Conservation (phyloP, 2,113 vertebrate genomes). For the Taxidea taxus region DNA sequence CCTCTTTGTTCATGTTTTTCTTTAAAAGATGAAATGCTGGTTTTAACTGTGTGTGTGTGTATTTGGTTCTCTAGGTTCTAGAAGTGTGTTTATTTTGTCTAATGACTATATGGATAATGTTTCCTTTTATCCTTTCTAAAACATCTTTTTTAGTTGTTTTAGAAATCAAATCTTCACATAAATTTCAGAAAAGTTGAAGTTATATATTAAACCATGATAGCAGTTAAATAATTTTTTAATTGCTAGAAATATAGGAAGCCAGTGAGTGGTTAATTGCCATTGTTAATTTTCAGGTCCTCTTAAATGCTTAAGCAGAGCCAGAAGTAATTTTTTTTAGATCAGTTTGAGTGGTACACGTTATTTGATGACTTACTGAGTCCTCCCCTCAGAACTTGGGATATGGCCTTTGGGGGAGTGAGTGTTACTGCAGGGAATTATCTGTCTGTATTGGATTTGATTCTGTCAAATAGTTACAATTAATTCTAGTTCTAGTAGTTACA, state of each 20-base stretch:
- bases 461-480: background rate
- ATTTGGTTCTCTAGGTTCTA: background rate
- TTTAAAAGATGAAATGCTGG: constrained; percentile 40
- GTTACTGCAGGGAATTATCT: background rate
- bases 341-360: background rate
- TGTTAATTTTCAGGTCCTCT: background rate
- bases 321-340: background rate
- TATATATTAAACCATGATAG: background rate
- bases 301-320: background rate
- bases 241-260: background rate
- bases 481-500: background rate
- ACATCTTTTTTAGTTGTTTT: background rate
- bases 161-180: background rate
- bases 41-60: background rate
- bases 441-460: background rate
- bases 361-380: background rate
- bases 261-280: background rate
- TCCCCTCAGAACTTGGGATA: background rate
- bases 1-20: background rate
- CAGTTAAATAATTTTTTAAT: background rate
- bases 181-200: background rate
- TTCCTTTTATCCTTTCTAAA: constrained; percentile 10
- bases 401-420: background rate
- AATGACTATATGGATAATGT: background rate
- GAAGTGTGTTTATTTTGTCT: background rate